A percentile compares a stretch with the other conserved stretches of the same genome.
These are phyloP conservation scores for Hemitrygon akajei DNA, from an alignment of 2,797 vertebrate genomes.

Conservation along the genomic window DNA sequence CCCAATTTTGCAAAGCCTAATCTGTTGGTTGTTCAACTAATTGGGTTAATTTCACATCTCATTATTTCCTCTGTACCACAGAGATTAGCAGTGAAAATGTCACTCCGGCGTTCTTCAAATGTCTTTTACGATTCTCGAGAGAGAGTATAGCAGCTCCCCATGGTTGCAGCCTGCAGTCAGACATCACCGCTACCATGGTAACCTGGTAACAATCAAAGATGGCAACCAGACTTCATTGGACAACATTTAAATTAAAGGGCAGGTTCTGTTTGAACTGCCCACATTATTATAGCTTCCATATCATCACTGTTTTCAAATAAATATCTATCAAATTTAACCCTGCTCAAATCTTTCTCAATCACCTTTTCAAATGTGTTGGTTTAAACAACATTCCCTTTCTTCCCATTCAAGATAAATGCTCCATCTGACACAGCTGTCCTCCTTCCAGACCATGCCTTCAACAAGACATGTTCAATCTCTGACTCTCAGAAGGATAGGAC, in stretches of 20 bases:
- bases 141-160: not conserved
- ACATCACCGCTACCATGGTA: not conserved
- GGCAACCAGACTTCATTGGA: not conserved
- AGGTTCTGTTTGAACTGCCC: not conserved
- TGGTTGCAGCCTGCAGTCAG: not conserved
- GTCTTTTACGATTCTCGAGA: not conserved
- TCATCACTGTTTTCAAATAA: not conserved
- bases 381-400: not conserved
- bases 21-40: slow-evolving; percentile 10
- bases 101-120: not conserved
- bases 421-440: not conserved
- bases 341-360: not conserved
- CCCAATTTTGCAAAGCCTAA: not conserved
- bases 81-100: not conserved
- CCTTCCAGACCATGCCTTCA: not conserved
- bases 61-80: not conserved
- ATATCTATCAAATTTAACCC: not conserved
- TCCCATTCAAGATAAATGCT: not conserved
- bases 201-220: not conserved
- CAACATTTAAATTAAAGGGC: not conserved
- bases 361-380: not conserved
- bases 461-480: not conserved
- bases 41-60: slow-evolving; percentile 8
- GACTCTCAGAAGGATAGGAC: not conserved
- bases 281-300: not conserved